Percentiles rank a stretch among this genome's conserved stretches.
Evolutionary conservation across 2,888 invertebrate genomes (phyloP).

Genomic region (Hyposoter didymator): DNA sequence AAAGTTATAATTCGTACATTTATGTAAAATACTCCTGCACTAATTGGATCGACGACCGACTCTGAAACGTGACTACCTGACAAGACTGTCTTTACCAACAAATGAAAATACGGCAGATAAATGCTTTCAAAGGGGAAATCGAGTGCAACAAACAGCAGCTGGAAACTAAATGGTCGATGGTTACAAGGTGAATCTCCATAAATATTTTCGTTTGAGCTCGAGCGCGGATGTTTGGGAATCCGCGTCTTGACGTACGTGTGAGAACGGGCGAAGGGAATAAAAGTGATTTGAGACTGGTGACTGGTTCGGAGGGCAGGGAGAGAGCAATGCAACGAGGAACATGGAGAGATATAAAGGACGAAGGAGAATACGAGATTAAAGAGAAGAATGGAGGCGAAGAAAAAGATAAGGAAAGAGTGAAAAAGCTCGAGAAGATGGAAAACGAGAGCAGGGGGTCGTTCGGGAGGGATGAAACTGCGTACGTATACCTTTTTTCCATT

Average conservation of each 20-base stretch:
- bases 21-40: no score
- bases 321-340: not conserved
- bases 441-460: slow-evolving; percentile 7
- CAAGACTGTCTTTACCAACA: not conserved
- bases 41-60: no score
- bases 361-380: not conserved
- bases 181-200: not conserved
- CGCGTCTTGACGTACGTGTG: slow-evolving; percentile 46
- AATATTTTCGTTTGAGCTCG: slow-evolving; percentile 6
- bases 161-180: not conserved
- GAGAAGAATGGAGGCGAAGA: slow-evolving; percentile 4
- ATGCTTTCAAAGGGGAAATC: not conserved
- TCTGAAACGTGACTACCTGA: no score
- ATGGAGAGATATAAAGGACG: not conserved
- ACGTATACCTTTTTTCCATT: slow-evolving; percentile 75
- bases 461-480: slow-evolving; percentile 63
- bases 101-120: not conserved
- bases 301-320: not conserved
- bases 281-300: slow-evolving; percentile 57
- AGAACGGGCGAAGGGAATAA: slow-evolving; percentile 50
- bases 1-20: no score
- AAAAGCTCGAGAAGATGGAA: slow-evolving; percentile 24
- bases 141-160: not conserved
- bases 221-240: slow-evolving; percentile 36
- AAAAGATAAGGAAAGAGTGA: slow-evolving; percentile 17